Conservation (phyloP, 2,888 invertebrate species). For the Hirtodrosophila histrioides region DNA sequence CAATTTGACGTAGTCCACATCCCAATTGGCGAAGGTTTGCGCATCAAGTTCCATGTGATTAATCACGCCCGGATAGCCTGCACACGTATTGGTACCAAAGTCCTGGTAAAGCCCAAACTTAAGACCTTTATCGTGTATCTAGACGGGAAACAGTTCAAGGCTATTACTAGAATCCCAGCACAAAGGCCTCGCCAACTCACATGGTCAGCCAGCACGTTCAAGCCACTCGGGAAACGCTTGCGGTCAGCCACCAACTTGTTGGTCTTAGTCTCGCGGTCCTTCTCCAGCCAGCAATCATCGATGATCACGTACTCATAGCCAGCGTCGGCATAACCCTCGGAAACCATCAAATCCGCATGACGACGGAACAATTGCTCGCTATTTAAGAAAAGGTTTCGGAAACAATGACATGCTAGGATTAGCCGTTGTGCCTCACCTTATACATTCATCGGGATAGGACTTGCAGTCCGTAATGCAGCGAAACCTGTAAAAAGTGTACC, state of each 20-base stretch:
- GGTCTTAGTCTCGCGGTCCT: constrained; percentile 85
- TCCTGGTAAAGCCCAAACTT: constrained; percentile 93
- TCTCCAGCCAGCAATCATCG: constrained; percentile 92
- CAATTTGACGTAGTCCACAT: constrained; percentile 91
- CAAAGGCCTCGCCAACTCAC: constrained; percentile 84
- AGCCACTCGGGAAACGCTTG: constrained; percentile 89
- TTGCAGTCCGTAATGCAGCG: constrained; percentile 87
- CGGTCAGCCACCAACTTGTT: constrained; percentile 88
- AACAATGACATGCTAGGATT: constrained; percentile 31
- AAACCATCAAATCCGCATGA: constrained; percentile 87
- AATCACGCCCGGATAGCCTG: constrained; percentile 90
- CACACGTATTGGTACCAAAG: constrained; percentile 91
- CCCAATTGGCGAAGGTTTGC: constrained; percentile 91
- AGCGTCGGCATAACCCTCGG: constrained; percentile 88
- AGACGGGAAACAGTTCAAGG: not conserved
- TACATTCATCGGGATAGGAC: constrained; percentile 87
- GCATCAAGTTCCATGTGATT: constrained; percentile 88
- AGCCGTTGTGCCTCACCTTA: constrained; percentile 84
- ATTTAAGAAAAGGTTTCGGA: constrained; percentile 18
- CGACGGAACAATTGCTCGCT: constrained; percentile 88
- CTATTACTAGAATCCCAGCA: not conserved
- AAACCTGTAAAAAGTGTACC: constrained; percentile 75
- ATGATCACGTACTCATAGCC: constrained; percentile 91
- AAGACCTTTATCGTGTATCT: constrained; percentile 88
- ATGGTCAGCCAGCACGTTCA: constrained; percentile 89